Conservation (phyloP, 2,888 invertebrate species). For the Noctua comes region DNA sequence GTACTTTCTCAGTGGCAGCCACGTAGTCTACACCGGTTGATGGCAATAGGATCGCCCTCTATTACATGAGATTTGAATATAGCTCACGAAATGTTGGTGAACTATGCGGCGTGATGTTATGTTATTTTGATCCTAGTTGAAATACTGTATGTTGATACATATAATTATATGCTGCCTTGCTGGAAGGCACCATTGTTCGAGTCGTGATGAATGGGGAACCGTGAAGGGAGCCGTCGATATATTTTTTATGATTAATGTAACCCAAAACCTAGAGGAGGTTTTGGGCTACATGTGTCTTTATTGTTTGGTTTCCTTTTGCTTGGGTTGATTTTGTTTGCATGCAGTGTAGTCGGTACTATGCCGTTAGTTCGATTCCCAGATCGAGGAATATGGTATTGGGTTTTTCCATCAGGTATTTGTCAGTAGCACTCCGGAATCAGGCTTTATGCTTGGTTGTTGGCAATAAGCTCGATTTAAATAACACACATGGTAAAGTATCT, state of each 20-base stretch:
- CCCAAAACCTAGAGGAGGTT: background rate
- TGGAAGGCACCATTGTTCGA: conserved; percentile 44
- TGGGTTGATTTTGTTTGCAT: background rate
- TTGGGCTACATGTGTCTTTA: conserved; percentile 8
- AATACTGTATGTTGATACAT: background rate
- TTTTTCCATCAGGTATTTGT: background rate
- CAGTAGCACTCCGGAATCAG: background rate
- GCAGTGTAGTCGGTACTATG: background rate
- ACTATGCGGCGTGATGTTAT: background rate
- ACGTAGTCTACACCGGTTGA: background rate
- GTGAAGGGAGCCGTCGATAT: conserved; percentile 42
- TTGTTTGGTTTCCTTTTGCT: background rate
- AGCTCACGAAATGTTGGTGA: background rate
- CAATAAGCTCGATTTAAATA: background rate
- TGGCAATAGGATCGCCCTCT: background rate
- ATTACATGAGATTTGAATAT: background rate
- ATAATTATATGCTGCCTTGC: background rate
- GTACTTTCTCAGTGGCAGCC: background rate
- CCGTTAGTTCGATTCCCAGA: background rate
- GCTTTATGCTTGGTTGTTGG: background rate
- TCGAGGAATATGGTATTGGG: background rate
- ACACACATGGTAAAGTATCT: background rate
- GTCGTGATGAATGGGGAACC: conserved; percentile 42
- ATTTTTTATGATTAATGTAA: conserved; percentile 54
- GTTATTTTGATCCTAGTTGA: background rate